Conservation (phyloP, 2,113 vertebrate genomes). For the Rhea pennata region DNA sequence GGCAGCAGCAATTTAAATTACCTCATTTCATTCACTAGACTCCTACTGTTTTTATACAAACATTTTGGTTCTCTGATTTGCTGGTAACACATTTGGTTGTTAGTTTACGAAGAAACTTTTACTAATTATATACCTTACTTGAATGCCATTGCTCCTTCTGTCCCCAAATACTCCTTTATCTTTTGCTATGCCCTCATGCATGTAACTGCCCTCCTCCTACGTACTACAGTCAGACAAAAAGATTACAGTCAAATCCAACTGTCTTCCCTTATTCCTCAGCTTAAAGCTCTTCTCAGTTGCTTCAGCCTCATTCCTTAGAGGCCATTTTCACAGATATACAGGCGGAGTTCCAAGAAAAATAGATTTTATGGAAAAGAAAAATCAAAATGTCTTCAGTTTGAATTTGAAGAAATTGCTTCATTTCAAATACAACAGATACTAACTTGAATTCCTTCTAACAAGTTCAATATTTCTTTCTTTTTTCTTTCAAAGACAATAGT, state of each 20-base stretch:
- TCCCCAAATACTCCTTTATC: constrained; percentile 44
- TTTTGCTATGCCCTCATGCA: constrained; percentile 37
- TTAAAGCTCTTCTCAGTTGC: constrained; percentile 48
- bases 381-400: not conserved
- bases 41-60: not conserved
- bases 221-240: constrained; percentile 48
- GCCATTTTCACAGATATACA: not conserved
- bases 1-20: not conserved
- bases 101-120: constrained; percentile 23
- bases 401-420: not conserved
- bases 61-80: constrained; percentile 6
- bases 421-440: not conserved
- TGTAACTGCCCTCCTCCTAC: constrained; percentile 51
- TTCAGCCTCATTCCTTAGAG: not conserved
- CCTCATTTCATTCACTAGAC: not conserved
- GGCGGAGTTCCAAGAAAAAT: not conserved
- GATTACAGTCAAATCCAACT: constrained; percentile 58
- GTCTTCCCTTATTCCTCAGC: constrained; percentile 48
- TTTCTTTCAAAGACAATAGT: not conserved
- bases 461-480: not conserved
- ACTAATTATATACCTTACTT: not conserved
- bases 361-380: not conserved
- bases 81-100: not conserved
- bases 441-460: not conserved
- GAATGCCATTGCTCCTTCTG: not conserved